Base-by-base conservation (phyloP, 2,113 vertebrate genomes). In the Aptenodytes forsteri region DNA sequence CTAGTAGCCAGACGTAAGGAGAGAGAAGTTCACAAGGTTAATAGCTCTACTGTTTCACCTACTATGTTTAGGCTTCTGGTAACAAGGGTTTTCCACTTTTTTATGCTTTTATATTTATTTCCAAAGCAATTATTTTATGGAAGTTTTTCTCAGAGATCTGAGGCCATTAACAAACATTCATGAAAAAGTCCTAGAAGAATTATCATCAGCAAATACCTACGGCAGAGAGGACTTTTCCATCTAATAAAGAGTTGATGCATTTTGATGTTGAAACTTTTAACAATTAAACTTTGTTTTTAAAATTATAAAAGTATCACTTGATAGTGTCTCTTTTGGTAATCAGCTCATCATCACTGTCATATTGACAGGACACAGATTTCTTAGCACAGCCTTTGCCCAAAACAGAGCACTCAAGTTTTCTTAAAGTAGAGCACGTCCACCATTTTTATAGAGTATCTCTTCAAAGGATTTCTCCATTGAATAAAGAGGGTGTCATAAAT, bases 121-220 rank as follows among this genome's bases (percentile, higher is more conserved):
- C 95, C 98, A 98, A 98, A 98, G 98, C 98, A 98, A 98, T 92
- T 94, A 97, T 94, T 98, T 98, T 97, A 97, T 40, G 59, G 23
- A 85, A 55, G 23, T 54, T 92, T 91, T 94, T 93, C 70, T 96
- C 66, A 91, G 98, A 94, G 47, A 91, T 87, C 46, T 88, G 73
- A 97, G 71, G 62, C 46, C 12, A 70, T 58, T 85, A 83, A 58
- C 18, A 62, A 98, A 40, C 49, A 77, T 72, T 94, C 4, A 77
- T 73, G 20, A 87, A 82, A 67, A 95, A 65, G 70, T 89, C 70
- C 77, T 82, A 52, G 40, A 83, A 80, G 47, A 75, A 67, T 2
- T 42, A 71, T 46, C n/a, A 83, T 59, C 47, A 79, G 40, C 29
- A 87, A 77, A n/a, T 75, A 79, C 16, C 44, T 91, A 20, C 0